Base-by-base conservation (phyloP, 2,797 vertebrate genomes). In the Phrynocephalus guinanensis region DNA sequence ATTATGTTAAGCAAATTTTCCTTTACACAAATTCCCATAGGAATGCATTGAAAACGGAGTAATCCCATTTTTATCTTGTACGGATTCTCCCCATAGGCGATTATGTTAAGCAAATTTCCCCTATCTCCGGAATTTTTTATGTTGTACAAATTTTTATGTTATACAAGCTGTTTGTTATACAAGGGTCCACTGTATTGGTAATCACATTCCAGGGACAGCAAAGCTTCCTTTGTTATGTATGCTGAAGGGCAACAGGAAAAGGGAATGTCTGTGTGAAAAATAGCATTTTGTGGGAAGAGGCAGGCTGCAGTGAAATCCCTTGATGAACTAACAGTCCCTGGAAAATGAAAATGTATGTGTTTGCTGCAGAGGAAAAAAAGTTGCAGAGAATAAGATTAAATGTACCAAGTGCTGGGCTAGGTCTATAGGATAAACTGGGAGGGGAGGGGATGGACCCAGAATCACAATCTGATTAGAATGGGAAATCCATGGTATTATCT, bases 201-300 rank as follows among this genome's bases (percentile, higher is more conserved):
- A 90, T 86, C 81, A 80, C 88, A 91, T 77, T 91, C 75, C 92
- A 92, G 91, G 94, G 33, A 73, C 88, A 82, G 28, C n/a, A 86
- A 56, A 88, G 20, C 0, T 44, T 73, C 0, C 44, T 88, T 82
- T 87, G 76, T 38, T 84, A 86, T 70, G 63, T 90, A 84, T 92
- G 89, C 86, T 87, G 79, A n/a, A 26, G 38, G 56, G 88, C 87
- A 85, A 86, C 38, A 85, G 85, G 83, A 71, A 87, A 92, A 86
- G 80, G 86, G 82, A 79, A 72, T 88, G 0, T 91, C 90, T 90
- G 56, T 92, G 87, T 92, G 86, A 85, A 87, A 90, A 92, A 63
- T 11, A 88, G 88, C 71, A 6, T 94, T 94, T 88, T 93, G 89
- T 90, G 91, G 81, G 50, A 84, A 90, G 48, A 84, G 87, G 77